Evolutionary conservation across 2,113 vertebrate genomes (phyloP).

Genomic region (Embiotoca jacksoni): DNA sequence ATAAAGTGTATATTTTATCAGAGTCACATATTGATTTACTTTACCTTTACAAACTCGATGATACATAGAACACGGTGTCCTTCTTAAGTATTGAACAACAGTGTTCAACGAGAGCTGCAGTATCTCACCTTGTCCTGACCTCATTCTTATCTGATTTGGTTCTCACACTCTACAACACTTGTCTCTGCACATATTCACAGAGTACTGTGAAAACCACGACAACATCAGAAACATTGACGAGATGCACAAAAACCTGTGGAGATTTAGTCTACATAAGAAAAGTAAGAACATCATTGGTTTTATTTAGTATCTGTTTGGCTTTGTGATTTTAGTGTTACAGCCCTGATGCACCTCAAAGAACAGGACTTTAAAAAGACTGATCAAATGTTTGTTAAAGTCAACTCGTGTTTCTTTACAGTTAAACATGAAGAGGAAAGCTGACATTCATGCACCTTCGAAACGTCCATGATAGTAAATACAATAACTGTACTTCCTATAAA

Average conservation of each 20-base stretch:
- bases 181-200: slow-evolving; percentile 19
- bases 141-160: slow-evolving; percentile 10
- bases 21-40: background rate
- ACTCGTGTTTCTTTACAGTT: too few relatives aligned
- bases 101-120: slow-evolving; percentile 1
- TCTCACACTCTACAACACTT: slow-evolving; percentile 3
- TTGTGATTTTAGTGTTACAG: background rate
- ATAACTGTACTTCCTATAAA: too few relatives aligned
- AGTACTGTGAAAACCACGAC: background rate
- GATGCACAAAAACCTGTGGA: background rate
- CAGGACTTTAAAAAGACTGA: too few relatives aligned
- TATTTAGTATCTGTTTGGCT: background rate
- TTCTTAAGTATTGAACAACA: background rate
- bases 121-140: slow-evolving; percentile 3
- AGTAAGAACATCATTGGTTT: background rate
- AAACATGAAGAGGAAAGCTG: too few relatives aligned
- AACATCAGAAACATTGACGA: background rate
- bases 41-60: background rate
- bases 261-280: background rate
- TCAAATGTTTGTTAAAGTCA: too few relatives aligned
- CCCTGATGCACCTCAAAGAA: too few relatives aligned
- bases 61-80: background rate
- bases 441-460: too few relatives aligned
- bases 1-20: background rate
- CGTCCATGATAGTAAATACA: too few relatives aligned